Evolutionary conservation across 2,888 invertebrate genomes (phyloP).

Genomic region (Phalera bucephala): DNA sequence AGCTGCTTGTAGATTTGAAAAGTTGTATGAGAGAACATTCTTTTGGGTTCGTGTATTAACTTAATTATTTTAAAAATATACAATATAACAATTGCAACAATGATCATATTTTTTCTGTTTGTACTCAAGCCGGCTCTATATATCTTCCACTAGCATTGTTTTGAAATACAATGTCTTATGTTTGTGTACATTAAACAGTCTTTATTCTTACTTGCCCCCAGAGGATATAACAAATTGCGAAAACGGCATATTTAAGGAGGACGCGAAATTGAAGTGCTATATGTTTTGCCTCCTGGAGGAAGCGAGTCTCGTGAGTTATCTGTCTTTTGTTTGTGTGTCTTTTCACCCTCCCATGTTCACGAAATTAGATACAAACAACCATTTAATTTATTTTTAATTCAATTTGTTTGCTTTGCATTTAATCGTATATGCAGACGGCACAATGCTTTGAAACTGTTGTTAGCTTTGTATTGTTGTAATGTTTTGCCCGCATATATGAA

Average conservation of each 20-base stretch:
- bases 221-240: constrained; percentile 81
- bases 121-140: constrained; percentile 15
- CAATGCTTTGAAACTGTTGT: neutral
- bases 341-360: constrained; percentile 43
- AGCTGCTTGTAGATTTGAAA: too few species aligned
- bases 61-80: too few species aligned
- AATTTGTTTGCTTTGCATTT: constrained; percentile 44
- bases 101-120: too few species aligned
- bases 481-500: too few species aligned
- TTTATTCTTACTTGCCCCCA: constrained; percentile 74
- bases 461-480: neutral
- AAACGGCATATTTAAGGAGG: constrained; percentile 82
- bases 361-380: constrained; percentile 58
- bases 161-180: constrained; percentile 53
- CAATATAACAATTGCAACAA: too few species aligned
- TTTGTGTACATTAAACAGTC: constrained; percentile 67
- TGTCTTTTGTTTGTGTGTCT: constrained; percentile 59
- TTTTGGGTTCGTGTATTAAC: too few species aligned
- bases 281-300: constrained; percentile 80
- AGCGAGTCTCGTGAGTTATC: constrained; percentile 75
- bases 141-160: constrained; percentile 36
- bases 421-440: constrained; percentile 5
- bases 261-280: constrained; percentile 80
- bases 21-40: too few species aligned
- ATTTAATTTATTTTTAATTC: constrained; percentile 60